Base-by-base conservation (phyloP, 2,113 vertebrate genomes). In the Podarcis cretensis region DNA sequence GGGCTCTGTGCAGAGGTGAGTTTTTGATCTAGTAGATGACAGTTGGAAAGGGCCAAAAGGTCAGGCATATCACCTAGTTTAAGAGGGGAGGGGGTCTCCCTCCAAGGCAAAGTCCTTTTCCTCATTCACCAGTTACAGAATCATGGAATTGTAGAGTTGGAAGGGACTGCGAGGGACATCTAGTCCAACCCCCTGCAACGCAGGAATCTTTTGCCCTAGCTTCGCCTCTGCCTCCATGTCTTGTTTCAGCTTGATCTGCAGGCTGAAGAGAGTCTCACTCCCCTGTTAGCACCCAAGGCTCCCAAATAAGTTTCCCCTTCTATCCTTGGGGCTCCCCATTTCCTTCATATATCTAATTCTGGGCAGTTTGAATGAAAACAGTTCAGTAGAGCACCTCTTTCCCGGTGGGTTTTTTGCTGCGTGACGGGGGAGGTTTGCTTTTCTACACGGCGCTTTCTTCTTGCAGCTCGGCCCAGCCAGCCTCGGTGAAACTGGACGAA, bases 401-500 rank as follows among this genome's bases (percentile, higher is more conserved):
- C 76, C 30, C 8, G 30, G 43, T 83, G 66, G 16, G 10, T 14
- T 77, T 14, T 80, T 7, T 71, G 69, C 71, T 74, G 32, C 23
- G 35, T 59, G 5, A 71, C 23, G 40, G 6, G 0, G 13, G 59
- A 18, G 59, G 43, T 13, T 0, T 0, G 0, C 27, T 3, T 88
- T 14, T 86, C 1, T 0, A 4, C 20, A 0, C 43, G 3, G 23
- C 0, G 16, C n/a, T 30, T 65, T 88, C 30, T 37, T 77, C 84
- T 84, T 66, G 0, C 93, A 97, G 97, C 85, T 90, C 79, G 88
- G 96, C 93, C 89, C 98, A 93, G 80, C 80, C 80, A 6, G 77
- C 93, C 1, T 84, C 84, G 0, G 95, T 96, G 0, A 96, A 98
- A 59, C 97, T 99, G 43, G 98, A 99, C 89, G 98, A 99, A 84